Evolutionary conservation across 2,113 vertebrate genomes (phyloP).

Genomic region (Pristiophorus japonicus): DNA sequence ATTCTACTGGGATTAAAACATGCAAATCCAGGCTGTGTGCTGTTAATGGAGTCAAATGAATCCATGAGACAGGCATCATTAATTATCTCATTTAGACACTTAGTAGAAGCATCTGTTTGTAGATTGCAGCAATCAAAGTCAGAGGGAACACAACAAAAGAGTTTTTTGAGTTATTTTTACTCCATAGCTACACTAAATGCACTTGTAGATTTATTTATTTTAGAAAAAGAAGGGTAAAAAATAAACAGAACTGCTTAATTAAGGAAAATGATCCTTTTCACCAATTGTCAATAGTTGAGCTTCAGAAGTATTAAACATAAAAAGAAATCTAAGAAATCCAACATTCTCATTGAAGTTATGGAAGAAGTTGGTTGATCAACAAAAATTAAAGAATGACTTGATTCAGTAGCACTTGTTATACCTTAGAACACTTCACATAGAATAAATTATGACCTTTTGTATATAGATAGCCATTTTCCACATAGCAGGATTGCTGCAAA

Average conservation of each 20-base stretch:
- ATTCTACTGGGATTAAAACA: conserved; percentile 45
- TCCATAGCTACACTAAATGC: background rate
- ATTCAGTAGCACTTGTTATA: background rate
- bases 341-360: background rate
- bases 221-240: background rate
- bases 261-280: background rate
- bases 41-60: conserved; percentile 45
- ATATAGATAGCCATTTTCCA: background rate
- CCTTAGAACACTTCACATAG: background rate
- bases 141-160: conserved; percentile 8
- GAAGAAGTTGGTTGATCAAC: background rate
- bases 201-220: background rate
- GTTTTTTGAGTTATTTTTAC: background rate
- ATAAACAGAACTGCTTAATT: background rate
- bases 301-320: background rate
- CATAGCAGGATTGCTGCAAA: background rate
- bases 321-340: background rate
- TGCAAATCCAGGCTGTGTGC: conserved; percentile 39
- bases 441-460: background rate
- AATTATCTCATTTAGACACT: conserved; percentile 52
- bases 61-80: conserved; percentile 48
- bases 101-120: conserved; percentile 41
- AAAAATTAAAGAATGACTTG: background rate
- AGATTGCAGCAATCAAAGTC: conserved; percentile 23
- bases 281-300: background rate